These are phyloP conservation scores for Rattus norvegicus DNA, from an alignment of 2,113 vertebrate genomes.

Conservation along the genomic window GRCr8 NC_086038.1:44445501-44446000, in stretches of 20 bases:
- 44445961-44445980: background rate
- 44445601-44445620: background rate
- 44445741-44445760: background rate
- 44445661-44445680: background rate
- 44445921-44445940: background rate
- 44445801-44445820: background rate
- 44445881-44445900: background rate
- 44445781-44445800: background rate
- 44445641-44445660: background rate
- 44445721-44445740: background rate
- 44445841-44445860: background rate
- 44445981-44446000: background rate
- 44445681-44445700: background rate
- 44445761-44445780: background rate
- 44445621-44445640: background rate
- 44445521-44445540: background rate
- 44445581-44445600: background rate
- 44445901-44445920: background rate
- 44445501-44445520: background rate
- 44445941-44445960: background rate
- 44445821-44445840: background rate
- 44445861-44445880: background rate
- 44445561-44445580: background rate
- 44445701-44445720: background rate
- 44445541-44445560: slow-evolving; percentile 13